Percentiles rank a stretch among this genome's conserved stretches.
Evolutionary conservation across 2,888 invertebrate genomes (phyloP).

Genomic region (Patella pellucida): DNA sequence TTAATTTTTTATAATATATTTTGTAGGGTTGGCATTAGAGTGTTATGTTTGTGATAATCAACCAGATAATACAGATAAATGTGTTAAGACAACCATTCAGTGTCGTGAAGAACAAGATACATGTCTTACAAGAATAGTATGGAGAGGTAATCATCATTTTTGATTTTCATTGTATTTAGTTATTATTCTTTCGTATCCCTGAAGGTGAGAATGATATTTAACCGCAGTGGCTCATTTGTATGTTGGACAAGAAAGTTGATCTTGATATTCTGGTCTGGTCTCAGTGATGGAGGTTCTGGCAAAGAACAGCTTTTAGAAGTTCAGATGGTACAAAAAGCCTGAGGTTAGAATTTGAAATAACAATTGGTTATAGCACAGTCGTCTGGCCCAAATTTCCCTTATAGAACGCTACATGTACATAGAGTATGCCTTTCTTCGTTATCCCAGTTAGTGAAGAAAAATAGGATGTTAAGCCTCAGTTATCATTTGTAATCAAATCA

Average conservation of each 20-base stretch:
- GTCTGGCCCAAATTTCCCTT: too few relatives aligned
- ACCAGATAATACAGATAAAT: conserved; percentile 92
- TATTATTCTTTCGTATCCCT: not conserved
- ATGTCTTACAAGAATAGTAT: conserved; percentile 89
- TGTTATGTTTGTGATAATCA: conserved; percentile 96
- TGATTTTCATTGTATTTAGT: not conserved
- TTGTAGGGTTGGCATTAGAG: conserved; percentile 77
- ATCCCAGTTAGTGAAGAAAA: too few relatives aligned
- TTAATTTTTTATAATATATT: too few relatives aligned
- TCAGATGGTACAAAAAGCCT: not conserved
- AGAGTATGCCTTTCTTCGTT: too few relatives aligned
- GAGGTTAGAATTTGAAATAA: not conserved
- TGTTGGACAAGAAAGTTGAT: too few relatives aligned
- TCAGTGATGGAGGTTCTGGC: not conserved
- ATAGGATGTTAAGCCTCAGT: too few relatives aligned
- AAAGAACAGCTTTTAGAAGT: too few relatives aligned
- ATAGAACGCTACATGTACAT: too few relatives aligned
- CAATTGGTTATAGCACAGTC: too few relatives aligned
- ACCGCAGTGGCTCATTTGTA: not conserved
- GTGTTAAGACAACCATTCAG: conserved; percentile 89
- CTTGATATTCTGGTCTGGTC: not conserved
- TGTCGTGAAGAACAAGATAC: conserved; percentile 87
- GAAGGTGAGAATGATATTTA: too few relatives aligned
- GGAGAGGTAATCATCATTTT: conserved; percentile 82
- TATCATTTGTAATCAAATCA: too few relatives aligned